Evolutionary conservation across 2,113 vertebrate species (phyloP), one percentile per base, ranked within the genome.

Genomic region (Charadrius vociferus): DNA sequence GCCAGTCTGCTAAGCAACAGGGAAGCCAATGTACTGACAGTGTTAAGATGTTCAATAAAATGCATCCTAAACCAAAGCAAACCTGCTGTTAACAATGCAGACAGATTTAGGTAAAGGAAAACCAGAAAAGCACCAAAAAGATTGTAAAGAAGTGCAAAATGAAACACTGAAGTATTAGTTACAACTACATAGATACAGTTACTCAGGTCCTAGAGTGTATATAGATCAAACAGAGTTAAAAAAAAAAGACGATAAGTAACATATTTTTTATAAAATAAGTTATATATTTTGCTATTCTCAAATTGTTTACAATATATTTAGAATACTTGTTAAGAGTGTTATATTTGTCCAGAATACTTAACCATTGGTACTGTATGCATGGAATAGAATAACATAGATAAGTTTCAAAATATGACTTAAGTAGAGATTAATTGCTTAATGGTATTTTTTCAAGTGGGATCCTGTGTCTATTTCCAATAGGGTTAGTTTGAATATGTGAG

Each of bases 311-410:
- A 39, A 37, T 23, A 32, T 41, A 37, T 74, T 74, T 78, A 78
- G 9, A 41, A 34, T 62, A 43, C 8, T 78, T 81, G 4, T 6
- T 43, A 56, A 34, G 1, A 27, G 4, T 80, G 3, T 29, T 77
- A 24, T 2, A 43, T 81, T 70, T 37, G 17, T 65, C 6, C 10
- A 47, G 65, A 74, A 56, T 26, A 37, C 6, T 49, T 68, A 72
- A 21, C 2, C 14, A 8, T 26, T 62, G 10, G 3, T 30, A 53
- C 11, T 27, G 12, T n/a, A 29, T 1, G 0, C 11, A 32, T 26
- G 61, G 17, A 74, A 23, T 12, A 74, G 16, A 63, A 56, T 53
- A 73, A 53, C 3, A 50, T 5, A 52, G 12, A 3, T 32, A 70
- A 22, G 6, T 59, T 52, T 66, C 12, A 78, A 81, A 81, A 41